Percentiles rank a stretch among this genome's conserved stretches.
phyloP scores from a whole-genome alignment of 1,140 invertebrate species.

The Fragariocoptes setiger region DNA sequence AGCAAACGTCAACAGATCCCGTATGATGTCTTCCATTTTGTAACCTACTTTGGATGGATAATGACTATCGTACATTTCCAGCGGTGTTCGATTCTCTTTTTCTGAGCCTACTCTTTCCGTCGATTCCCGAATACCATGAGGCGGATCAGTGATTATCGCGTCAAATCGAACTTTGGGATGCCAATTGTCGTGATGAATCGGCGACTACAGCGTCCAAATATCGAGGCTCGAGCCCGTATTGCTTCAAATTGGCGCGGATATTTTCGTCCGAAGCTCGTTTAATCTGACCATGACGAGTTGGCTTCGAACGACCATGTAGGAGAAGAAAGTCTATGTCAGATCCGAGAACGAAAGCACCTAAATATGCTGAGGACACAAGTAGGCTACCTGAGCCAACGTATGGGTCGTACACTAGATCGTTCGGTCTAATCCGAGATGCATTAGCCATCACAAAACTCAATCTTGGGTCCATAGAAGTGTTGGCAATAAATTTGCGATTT shows the following conservation, averaged over 20 bases:
- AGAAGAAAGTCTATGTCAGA: constrained; percentile 76
- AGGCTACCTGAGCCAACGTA: constrained; percentile 55
- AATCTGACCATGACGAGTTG: constrained; percentile 23
- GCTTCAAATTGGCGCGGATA: constrained; percentile 44
- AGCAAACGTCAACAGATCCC: constrained; percentile 48
- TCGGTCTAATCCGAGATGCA: constrained; percentile 37
- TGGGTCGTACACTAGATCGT: constrained; percentile 54
- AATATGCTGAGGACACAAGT: constrained; percentile 3
- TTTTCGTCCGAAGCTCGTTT: constrained; percentile 44
- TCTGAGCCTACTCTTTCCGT: constrained; percentile 43
- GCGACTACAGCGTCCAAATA: constrained; percentile 64
- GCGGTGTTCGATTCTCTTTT: constrained; percentile 10
- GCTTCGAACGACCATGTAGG: constrained; percentile 35
- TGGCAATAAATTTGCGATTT: constrained; percentile 70
- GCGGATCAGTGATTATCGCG: constrained; percentile 72
- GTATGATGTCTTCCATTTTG: constrained; percentile 37
- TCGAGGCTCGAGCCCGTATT: constrained; percentile 37
- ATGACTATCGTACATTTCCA: constrained; percentile 25
- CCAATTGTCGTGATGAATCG: constrained; percentile 39
- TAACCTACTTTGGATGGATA: constrained; percentile 65
- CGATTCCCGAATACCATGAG: constrained; percentile 73
- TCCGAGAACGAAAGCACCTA: constrained; percentile 39
- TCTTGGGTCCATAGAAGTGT: constrained; percentile 84
- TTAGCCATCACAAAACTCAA: constrained; percentile 75
- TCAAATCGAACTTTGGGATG: constrained; percentile 26